Evolutionary conservation across 2,113 vertebrate species (phyloP).

Genomic region (Fulica atra): DNA sequence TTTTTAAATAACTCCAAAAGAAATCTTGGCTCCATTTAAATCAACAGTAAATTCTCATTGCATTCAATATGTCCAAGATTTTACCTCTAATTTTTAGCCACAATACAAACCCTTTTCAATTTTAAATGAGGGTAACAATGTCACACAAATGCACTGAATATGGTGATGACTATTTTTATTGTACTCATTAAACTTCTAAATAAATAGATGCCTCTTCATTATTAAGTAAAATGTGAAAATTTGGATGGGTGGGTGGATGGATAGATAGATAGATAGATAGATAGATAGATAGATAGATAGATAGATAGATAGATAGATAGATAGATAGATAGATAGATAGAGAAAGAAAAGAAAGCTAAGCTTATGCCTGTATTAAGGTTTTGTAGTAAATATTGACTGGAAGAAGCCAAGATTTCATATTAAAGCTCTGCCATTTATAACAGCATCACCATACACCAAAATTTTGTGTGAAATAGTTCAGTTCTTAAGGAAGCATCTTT

Average conservation of each 20-base stretch:
- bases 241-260: background rate
- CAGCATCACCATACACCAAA: background rate
- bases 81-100: background rate
- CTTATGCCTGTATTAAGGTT: background rate
- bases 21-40: constrained; percentile 19
- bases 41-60: background rate
- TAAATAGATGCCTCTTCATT: background rate
- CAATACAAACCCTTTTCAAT: background rate
- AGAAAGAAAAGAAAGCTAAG: too few relatives aligned
- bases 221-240: background rate
- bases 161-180: background rate
- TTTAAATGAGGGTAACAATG: background rate
- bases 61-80: background rate
- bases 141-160: background rate
- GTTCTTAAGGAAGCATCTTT: background rate
- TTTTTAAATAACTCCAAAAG: constrained; percentile 31
- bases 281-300: too few relatives aligned
- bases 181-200: background rate
- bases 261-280: background rate
- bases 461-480: background rate
- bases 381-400: background rate
- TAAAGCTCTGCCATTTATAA: background rate
- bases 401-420: background rate
- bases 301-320: too few relatives aligned
- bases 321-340: background rate